Evolutionary conservation across 2,113 vertebrate genomes (phyloP), one percentile per base, ranked within the genome.

Genomic region (Sterrhoptilus dennistouni): DNA sequence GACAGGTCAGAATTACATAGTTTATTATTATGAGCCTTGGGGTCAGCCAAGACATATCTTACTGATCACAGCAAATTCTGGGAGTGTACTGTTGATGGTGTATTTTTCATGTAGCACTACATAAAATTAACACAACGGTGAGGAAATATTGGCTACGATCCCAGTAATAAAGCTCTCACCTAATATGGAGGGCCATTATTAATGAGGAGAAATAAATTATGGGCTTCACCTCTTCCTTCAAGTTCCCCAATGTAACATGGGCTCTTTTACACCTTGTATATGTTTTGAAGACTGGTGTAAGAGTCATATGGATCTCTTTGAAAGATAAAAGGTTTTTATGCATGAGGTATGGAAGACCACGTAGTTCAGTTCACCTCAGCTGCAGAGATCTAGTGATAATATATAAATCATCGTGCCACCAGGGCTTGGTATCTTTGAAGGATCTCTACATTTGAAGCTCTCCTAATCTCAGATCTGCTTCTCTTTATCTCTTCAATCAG

Each of bases 391-490:
- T 59, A 84, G 42, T 64, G 57, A 57, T 82, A 79, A 68, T 70
- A 49, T 31, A 96, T 76, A 84, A 91, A 91, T 78, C 66, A 76
- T 47, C 19, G 0, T 78, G 79, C 63, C 56, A 86, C 36, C 35
- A 88, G 50, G 63, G 33, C 52, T 54, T 47, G 57, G 57, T 76
- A 66, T 70, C 66, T 87, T 91, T 83, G 82, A 88, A 86, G 50
- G 63, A 71, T 47, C 79, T 95, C 82, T 75, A 40, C 38, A 86
- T 86, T 57, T 93, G 92, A 88, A 91, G 47, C 42, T 89, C 56
- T 88, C 45, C 71, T 94, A 77, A 91, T 72, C 80, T 95, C 71
- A 86, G 36, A 89, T 83, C 83, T 83, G 66, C 85, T 50, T 87
- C 81, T 71, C 35, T 92, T 86, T 89, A 80, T 69, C 54, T 80